phyloP scores from a whole-genome alignment of 2,113 vertebrate genomes.

The Octodon degus region DNA sequence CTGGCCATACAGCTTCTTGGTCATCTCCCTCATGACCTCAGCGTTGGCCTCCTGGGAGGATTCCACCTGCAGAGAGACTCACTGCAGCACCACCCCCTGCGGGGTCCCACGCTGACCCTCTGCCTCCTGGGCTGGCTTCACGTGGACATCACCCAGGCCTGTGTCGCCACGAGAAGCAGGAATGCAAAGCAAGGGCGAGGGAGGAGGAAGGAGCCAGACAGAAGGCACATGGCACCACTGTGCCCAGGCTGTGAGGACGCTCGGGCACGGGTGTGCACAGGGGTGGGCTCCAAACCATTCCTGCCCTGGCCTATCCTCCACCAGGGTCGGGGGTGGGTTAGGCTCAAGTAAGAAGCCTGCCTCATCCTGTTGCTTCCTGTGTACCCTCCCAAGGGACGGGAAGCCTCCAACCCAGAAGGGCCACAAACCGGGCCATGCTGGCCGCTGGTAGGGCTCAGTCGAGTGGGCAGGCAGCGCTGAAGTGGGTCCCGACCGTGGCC shows the following conservation, averaged over 20 bases:
- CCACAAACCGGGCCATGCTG: not conserved
- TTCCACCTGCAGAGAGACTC: constrained; percentile 88
- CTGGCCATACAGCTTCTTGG: constrained; percentile 91
- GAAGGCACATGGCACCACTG: not conserved
- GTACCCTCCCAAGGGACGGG: not conserved
- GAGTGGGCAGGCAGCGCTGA: not conserved
- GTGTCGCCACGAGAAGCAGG: not conserved
- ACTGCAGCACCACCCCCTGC: not conserved
- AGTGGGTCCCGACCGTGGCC: not conserved
- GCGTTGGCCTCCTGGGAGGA: constrained; percentile 90
- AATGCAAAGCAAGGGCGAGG: accelerated
- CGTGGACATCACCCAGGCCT: accelerated
- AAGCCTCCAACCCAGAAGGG: not conserved
- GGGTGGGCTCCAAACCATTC: not conserved
- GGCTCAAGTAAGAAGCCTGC: not conserved
- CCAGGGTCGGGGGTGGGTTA: not conserved
- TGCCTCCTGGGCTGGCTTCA: not conserved
- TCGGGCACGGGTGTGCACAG: not conserved
- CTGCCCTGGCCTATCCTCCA: not conserved
- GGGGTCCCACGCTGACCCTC: not conserved
- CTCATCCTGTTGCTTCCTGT: not conserved
- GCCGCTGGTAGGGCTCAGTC: not conserved
- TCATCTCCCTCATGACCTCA: constrained; percentile 92
- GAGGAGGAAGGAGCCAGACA: not conserved
- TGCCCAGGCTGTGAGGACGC: too few relatives aligned